Conservation (phyloP, 1,140 invertebrate genomes). For the Drosophila ananassae region DNA sequence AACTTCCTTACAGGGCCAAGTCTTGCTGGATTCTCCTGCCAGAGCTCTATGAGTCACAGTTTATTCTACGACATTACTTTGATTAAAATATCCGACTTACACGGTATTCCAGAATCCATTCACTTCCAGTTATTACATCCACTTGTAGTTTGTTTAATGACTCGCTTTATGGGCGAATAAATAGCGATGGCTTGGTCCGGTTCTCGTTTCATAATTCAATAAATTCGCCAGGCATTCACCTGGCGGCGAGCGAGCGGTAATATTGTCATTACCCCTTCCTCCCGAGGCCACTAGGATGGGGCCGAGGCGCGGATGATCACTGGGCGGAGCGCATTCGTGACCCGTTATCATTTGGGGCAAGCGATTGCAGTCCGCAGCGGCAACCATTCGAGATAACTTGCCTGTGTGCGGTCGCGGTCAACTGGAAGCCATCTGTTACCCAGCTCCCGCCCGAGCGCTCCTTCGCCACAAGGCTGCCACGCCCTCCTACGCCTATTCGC, state of each 20-base stretch:
- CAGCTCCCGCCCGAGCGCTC: background rate
- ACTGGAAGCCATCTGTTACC: constrained; percentile 67
- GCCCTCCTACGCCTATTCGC: constrained; percentile 1
- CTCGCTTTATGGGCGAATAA: constrained; percentile 48
- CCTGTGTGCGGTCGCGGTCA: constrained; percentile 54
- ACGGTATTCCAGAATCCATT: constrained; percentile 10
- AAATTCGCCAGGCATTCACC: constrained; percentile 49
- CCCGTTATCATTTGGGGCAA: constrained; percentile 51
- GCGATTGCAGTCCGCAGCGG: constrained; percentile 38
- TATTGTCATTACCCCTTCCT: constrained; percentile 59
- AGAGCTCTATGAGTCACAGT: no score
- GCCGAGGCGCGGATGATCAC: constrained; percentile 4
- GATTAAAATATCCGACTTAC: background rate
- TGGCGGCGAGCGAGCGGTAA: constrained; percentile 40
- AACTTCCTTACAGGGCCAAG: no score
- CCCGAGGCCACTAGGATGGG: background rate
- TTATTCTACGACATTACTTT: no score
- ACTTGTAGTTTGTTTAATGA: constrained; percentile 27
- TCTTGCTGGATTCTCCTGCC: no score
- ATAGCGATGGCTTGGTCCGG: constrained; percentile 36
- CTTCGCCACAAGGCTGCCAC: background rate
- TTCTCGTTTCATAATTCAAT: constrained; percentile 55
- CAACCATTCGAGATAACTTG: constrained; percentile 11
- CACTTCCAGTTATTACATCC: background rate
- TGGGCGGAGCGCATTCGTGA: constrained; percentile 22